Evolutionary conservation across 2,113 vertebrate genomes (phyloP), one percentile per base, ranked within the genome.

Genomic region (Cinclus cinclus): DNA sequence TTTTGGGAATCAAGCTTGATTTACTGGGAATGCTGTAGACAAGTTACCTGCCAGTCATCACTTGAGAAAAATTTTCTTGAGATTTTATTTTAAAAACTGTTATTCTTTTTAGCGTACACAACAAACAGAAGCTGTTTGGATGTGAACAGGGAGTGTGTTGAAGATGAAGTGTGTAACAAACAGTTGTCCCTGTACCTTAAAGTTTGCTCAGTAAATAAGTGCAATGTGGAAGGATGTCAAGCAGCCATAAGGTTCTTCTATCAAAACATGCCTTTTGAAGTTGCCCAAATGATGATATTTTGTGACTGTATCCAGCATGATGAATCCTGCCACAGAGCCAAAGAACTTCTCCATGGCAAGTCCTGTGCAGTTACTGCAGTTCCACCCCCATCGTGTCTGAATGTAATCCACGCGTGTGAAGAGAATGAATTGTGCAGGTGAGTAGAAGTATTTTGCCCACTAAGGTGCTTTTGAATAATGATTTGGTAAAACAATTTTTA

Each of bases 201-300:
- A 96, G 96, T 96, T 28, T 99, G 99, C 90, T 96, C 82, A 53
- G 78, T 88, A 37, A 97, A 93, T 59, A 97, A 93, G 15, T 99
- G 99, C 50, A 87, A 98, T 53, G 63, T 88, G n/a, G 96, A 96
- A 39, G 97, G 69, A n/a, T 99, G 99, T 93, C 98, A 97, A 92
- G 89, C 53, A 70, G 98, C 95, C 41, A 96, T 98, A 58, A 96
- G 93, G 75, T 94, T 92, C 92, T 99, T 99, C 97, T 99, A 99
- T 67, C 55, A 53, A 76, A 97, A 97, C 46, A 98, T 98, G 97
- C 98, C 98, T 37, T 96, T 88, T 49, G 97, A 97, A 46, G 85
- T 98, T 73, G 98, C 98, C 60, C 98, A 99, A 91, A 98, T 98
- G 98, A 92, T 99, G 96, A 98, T 96, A 62, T 98, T 99, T 95